Conservation (phyloP, 1,140 invertebrate species). For the Macrobrachium nipponense region DNA sequence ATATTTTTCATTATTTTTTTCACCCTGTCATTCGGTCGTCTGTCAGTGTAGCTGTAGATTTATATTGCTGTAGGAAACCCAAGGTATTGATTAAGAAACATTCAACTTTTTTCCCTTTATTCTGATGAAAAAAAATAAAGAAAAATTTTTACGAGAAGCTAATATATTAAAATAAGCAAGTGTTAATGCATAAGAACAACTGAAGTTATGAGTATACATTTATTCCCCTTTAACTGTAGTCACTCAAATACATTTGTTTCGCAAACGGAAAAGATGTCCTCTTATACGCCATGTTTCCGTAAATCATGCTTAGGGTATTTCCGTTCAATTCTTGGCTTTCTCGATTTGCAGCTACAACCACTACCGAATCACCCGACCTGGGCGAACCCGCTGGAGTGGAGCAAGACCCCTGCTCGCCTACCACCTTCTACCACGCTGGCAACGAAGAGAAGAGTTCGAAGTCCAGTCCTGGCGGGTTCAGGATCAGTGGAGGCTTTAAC, state of each 20-base stretch:
- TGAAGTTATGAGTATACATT: too few relatives aligned
- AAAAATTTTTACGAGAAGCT: too few relatives aligned
- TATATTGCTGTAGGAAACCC: too few relatives aligned
- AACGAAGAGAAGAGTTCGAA: slow-evolving; percentile 62
- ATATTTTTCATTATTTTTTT: slow-evolving; percentile 4
- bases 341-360: background rate
- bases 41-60: too few relatives aligned
- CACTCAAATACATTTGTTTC: too few relatives aligned
- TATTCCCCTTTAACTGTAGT: too few relatives aligned
- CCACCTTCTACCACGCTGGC: slow-evolving; percentile 65
- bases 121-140: too few relatives aligned
- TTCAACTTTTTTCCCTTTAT: too few relatives aligned
- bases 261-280: too few relatives aligned
- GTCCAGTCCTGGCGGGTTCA: slow-evolving; percentile 13
- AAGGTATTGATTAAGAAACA: too few relatives aligned
- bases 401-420: slow-evolving; percentile 31
- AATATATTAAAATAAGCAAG: too few relatives aligned
- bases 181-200: too few relatives aligned
- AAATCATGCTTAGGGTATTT: background rate
- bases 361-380: background rate
- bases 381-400: background rate
- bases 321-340: background rate
- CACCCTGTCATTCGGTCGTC: background rate
- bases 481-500: slow-evolving; percentile 43
- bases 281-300: background rate